These are phyloP conservation scores for Aleiodes testaceus DNA, from an alignment of 2,888 invertebrate genomes.

Conservation along the genomic window DNA sequence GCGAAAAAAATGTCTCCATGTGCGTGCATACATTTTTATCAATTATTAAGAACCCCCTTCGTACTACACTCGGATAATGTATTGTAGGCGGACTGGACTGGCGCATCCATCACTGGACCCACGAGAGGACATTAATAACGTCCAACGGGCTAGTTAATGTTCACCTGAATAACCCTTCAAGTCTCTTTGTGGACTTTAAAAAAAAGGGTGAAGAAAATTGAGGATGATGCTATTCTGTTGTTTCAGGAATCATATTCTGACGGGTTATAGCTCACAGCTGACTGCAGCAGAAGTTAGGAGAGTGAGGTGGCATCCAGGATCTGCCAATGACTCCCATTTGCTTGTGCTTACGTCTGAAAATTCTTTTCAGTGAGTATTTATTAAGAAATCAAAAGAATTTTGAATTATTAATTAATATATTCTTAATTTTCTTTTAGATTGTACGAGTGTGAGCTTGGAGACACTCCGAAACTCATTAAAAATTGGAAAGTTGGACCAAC, in stretches of 20 bases:
- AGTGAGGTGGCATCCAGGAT: slow-evolving; percentile 91
- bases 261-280: slow-evolving; percentile 79
- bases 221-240: slow-evolving; percentile 12
- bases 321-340: slow-evolving; percentile 83
- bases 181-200: slow-evolving; percentile 11
- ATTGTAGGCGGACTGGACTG: slow-evolving; percentile 39
- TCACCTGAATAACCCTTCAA: slow-evolving; percentile 56
- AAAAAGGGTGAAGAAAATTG: slow-evolving; percentile 1
- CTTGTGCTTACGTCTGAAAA: slow-evolving; percentile 90
- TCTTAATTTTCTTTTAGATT: slow-evolving; percentile 60
- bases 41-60: slow-evolving; percentile 70
- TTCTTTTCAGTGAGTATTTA: slow-evolving; percentile 80
- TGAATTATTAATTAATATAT: slow-evolving; percentile 11
- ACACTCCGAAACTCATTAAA: slow-evolving; percentile 70
- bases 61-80: slow-evolving; percentile 30
- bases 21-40: slow-evolving; percentile 70
- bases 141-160: slow-evolving; percentile 48
- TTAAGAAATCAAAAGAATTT: too few relatives aligned
- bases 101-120: slow-evolving; percentile 47
- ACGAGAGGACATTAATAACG: slow-evolving; percentile 68
- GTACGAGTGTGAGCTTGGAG: slow-evolving; percentile 68
- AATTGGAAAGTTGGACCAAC: slow-evolving; percentile 75
- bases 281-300: slow-evolving; percentile 82
- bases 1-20: slow-evolving; percentile 20
- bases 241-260: slow-evolving; percentile 82